Percentiles rank a stretch among this genome's conserved stretches.
Conservation (phyloP, 2,113 vertebrate genomes). For the Hypanus sabinus region DNA sequence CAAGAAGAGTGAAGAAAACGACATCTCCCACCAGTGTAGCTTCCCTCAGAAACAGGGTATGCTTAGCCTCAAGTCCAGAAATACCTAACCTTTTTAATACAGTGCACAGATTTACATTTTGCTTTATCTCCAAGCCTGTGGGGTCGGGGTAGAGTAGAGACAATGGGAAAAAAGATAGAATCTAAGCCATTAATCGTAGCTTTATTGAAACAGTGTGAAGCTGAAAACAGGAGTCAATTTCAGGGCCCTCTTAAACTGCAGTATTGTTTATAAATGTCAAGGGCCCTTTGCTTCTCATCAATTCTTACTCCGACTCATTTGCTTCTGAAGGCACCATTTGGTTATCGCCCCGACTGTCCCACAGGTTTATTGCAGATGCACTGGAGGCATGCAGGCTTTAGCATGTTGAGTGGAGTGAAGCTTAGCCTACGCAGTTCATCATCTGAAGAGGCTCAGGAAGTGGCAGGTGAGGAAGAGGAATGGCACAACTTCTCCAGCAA, state of each 20-base stretch:
- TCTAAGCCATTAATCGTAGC: background rate
- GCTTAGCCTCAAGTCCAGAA: background rate
- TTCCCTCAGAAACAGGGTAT: background rate
- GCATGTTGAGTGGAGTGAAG: conserved; percentile 18
- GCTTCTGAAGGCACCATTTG: background rate
- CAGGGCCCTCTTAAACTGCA: background rate
- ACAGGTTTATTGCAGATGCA: background rate
- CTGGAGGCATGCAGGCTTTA: background rate
- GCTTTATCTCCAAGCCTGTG: background rate
- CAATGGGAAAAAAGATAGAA: background rate
- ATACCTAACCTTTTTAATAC: background rate
- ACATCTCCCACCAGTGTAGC: background rate
- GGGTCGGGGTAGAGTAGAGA: background rate
- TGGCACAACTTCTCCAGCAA: background rate
- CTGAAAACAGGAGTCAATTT: background rate
- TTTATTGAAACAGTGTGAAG: conserved; percentile 10
- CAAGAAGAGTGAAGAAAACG: background rate
- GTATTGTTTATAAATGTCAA: background rate
- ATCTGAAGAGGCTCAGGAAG: too few species aligned
- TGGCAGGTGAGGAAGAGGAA: background rate
- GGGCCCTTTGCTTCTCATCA: background rate
- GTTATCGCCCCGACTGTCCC: background rate
- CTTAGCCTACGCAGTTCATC: background rate
- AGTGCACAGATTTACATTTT: background rate
- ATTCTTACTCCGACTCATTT: background rate